Base-by-base conservation (phyloP, 2,888 invertebrate genomes). In the Euzetes globulus region DNA sequence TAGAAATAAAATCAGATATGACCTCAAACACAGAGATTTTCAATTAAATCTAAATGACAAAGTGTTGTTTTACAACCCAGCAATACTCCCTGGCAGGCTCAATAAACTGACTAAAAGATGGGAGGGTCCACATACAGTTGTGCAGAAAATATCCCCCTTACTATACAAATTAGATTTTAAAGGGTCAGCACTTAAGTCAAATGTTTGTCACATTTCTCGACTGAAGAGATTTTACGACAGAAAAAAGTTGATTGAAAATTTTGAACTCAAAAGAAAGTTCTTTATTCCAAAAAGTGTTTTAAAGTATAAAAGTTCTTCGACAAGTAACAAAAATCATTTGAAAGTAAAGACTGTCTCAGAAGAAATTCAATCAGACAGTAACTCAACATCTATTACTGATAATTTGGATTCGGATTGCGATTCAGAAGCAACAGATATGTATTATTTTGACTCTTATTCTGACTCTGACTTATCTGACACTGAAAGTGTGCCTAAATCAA, bases 161-260 rank as follows among this genome's bases (percentile, higher is more conserved):
- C 25, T 68, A 13, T 45, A 68, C 45, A 3, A 41, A 45, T 25
- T 68, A 45, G n/a, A 45, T 13, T 68, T 68, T 22, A 68, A 22
- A 13, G 22, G 22, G 3, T 22, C 68, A 6, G 68, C 68, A n/a
- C 45, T 68, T 45, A 68, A 68, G 68, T 68, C 68, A 19, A 68
- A 68, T 45, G 13, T 68, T 9, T 5, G 1, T 5, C 68, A 68
- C 33, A 37, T 68, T 37, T 19, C 41, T 0, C 1, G 68, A 68
- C 45, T 68, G 0, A 68, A 68, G 11, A 1, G 1, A 13, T 68
- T 22, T 22, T 68, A 68, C 17, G 45, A 68, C 9, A 37, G 68
- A 9, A 15, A 68, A 19, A 5, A 68, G 1, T 13, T 68, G 22
- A 6, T 5, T 45, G 15, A 45, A 68, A n/a, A 22, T 2, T 22